Conservation (phyloP, 2,888 invertebrate genomes). For the Eilema depressum region DNA sequence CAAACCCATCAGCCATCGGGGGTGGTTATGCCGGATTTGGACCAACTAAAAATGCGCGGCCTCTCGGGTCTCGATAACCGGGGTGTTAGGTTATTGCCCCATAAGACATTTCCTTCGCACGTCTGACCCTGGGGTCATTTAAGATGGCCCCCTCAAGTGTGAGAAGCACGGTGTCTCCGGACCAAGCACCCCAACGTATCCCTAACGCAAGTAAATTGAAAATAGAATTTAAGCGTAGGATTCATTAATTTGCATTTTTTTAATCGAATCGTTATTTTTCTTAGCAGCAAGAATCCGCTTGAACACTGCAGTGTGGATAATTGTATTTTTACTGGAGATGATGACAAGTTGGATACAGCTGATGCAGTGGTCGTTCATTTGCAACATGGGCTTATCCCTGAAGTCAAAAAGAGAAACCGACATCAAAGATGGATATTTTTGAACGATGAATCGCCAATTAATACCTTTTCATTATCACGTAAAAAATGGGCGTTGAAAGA, state of each 20-base stretch:
- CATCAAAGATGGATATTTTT: constrained; percentile 90
- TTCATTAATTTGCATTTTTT: not conserved
- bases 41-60: too few relatives aligned
- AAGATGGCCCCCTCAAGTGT: too few relatives aligned
- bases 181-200: too few relatives aligned
- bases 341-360: constrained; percentile 77
- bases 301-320: constrained; percentile 87
- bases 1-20: too few relatives aligned
- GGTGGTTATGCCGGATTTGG: too few relatives aligned
- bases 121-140: too few relatives aligned
- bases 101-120: too few relatives aligned
- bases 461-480: constrained; percentile 83
- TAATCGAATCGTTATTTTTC: not conserved
- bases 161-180: too few relatives aligned
- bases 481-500: constrained; percentile 65
- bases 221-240: too few relatives aligned
- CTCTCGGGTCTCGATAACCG: too few relatives aligned
- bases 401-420: constrained; percentile 57
- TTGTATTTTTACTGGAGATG: constrained; percentile 87
- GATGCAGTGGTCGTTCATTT: constrained; percentile 88
- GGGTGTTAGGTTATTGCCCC: too few relatives aligned
- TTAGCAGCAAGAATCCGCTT: constrained; percentile 84
- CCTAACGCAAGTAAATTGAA: too few relatives aligned
- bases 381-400: constrained; percentile 73
- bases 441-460: constrained; percentile 89